A percentile compares a stretch with the other conserved stretches of the same genome.
Evolutionary conservation across 2,113 vertebrate genomes (phyloP).

Genomic region (Pseudorectes ferrugineus): DNA sequence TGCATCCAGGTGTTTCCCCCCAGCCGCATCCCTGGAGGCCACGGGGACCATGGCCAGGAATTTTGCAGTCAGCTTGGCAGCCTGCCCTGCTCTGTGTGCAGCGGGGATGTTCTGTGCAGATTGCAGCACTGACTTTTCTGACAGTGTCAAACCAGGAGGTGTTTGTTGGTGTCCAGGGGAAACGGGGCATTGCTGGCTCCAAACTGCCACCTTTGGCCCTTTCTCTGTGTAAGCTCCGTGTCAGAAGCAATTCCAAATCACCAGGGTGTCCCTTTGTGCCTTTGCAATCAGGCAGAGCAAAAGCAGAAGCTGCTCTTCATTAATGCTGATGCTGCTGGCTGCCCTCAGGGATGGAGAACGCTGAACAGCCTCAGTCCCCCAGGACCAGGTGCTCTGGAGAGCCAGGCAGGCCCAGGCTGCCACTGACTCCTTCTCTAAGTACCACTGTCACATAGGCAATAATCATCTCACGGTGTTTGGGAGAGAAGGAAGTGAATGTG

Average conservation of each 20-base stretch:
- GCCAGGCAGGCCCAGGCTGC: neutral
- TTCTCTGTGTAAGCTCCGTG: fast-evolving
- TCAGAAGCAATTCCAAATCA: neutral
- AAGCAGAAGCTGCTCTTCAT: neutral
- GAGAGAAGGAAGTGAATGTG: neutral
- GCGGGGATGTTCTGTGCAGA: neutral
- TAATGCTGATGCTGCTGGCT: neutral
- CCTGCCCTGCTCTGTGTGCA: neutral
- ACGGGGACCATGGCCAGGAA: neutral
- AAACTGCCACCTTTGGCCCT: neutral
- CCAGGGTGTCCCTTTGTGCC: neutral
- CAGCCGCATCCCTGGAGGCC: neutral
- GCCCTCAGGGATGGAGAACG: neutral
- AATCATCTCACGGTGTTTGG: neutral
- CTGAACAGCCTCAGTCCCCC: neutral
- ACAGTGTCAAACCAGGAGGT: neutral
- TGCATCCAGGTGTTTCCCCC: neutral
- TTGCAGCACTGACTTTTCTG: neutral
- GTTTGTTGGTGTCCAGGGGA: neutral
- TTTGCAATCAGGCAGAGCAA: neutral
- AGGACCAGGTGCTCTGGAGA: neutral
- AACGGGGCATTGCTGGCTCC: neutral
- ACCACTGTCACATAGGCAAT: neutral
- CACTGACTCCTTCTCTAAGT: neutral
- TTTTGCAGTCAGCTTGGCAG: neutral